Conservation (phyloP, 2,888 invertebrate species). For the Matsumyia berberina region DNA sequence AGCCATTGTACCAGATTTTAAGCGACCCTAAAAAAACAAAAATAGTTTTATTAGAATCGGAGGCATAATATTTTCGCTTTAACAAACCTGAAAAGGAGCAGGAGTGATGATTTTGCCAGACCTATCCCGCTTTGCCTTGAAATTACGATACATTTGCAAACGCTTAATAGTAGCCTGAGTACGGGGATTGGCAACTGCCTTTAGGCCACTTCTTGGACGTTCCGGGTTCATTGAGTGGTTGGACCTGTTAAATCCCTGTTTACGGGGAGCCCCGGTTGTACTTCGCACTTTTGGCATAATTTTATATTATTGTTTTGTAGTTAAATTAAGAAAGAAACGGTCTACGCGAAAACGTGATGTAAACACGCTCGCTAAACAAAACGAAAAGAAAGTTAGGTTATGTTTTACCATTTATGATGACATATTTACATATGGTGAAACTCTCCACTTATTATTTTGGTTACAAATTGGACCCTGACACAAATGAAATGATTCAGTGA, state of each 20-base stretch:
- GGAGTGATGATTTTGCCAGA: conserved; percentile 95
- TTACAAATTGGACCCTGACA: neutral
- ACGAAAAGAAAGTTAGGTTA: conserved; percentile 62
- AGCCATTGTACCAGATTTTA: conserved; percentile 95
- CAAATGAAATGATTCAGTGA: neutral
- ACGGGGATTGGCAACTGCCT: conserved; percentile 93
- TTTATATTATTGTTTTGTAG: neutral
- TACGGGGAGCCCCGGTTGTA: conserved; percentile 90
- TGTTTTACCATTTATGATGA: conserved; percentile 34
- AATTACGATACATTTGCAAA: conserved; percentile 99
- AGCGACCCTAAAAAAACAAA: conserved; percentile 86
- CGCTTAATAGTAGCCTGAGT: conserved; percentile 97
- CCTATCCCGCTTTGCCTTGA: conserved; percentile 96
- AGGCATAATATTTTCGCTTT: neutral
- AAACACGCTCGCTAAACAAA: conserved; percentile 61
- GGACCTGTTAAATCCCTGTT: conserved; percentile 93
- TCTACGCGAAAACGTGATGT: conserved; percentile 40
- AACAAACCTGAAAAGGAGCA: conserved; percentile 94
- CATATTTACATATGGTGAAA: conserved; percentile 14
- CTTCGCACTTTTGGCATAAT: conserved; percentile 92
- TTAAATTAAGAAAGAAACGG: neutral
- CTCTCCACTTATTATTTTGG: neutral
- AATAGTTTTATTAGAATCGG: neutral
- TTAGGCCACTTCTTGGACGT: conserved; percentile 90
- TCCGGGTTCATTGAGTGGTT: conserved; percentile 98